Base-by-base conservation (phyloP, 2,888 invertebrate species). In the Macaria notata region DNA sequence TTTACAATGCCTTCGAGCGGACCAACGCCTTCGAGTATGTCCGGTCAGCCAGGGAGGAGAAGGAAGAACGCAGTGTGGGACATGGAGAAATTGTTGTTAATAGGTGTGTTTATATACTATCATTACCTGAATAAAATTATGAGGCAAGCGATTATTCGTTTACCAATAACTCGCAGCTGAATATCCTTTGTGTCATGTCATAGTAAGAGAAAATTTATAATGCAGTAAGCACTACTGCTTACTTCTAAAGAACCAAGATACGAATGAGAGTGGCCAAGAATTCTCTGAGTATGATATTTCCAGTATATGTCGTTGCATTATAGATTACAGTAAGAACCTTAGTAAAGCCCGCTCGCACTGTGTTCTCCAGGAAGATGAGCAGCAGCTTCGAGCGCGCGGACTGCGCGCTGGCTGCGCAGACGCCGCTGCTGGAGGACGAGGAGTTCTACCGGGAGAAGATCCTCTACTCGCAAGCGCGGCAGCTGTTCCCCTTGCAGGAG, bases 401-500 rank as follows among this genome's bases (percentile, higher is more conserved):
- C 75, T 89, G 91, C 68, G 91, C 90, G 66, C 79, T 92, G 78
- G 92, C 92, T 30, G 91, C 91, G 61, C 88, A 92, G 77, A 85
- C 91, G 4, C 92, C 92, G 8, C 80, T 83, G 64, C 78, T 83
- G 1, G 94, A 94, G 46, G 93, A 94, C 69, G 94, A 94, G 72
- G 94, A 94, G 69, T 94, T 93, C 73, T 95, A 94, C 80, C 92
- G 95, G 72, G 95, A 95, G 80, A 93, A 95, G 78, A 94, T 96
- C 69, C 93, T 94, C 75, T 94, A 94, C 75, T 94, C 95, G 61
- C 96, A 97, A 85, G 95, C 95, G 81, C 92, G 95, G 50, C 96
- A 96, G 81, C 91, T 97, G 72, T 94, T 95, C 73, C 97, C 97
- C 0, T 88, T 97, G 63, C 96, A 96, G 83, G 97, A 97, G 79